Percentiles rank a stretch among this genome's conserved stretches.
Conservation (phyloP, 2,888 invertebrate species). For the Glyphotaelius pellucidus region DNA sequence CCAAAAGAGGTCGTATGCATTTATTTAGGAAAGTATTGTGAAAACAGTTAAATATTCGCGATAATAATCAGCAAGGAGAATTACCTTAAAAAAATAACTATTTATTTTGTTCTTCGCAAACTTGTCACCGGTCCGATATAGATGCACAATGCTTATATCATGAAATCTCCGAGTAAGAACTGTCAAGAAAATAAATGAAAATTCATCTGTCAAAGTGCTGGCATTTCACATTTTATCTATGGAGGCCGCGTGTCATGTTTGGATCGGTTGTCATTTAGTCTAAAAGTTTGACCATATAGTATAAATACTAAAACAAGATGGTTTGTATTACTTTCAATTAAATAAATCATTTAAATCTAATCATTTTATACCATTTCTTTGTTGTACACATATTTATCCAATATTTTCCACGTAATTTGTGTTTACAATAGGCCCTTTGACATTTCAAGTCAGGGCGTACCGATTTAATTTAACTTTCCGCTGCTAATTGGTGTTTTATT, state of each 20-base stretch:
- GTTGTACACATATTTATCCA: not conserved
- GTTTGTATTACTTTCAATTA: conserved; percentile 19
- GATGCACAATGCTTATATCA: not conserved
- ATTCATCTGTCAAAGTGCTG: conserved; percentile 23
- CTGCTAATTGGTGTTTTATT: not conserved
- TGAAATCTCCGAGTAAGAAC: not conserved
- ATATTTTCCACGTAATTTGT: not conserved
- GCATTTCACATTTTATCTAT: conserved; percentile 18
- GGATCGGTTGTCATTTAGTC: conserved; percentile 47
- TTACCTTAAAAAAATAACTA: not conserved
- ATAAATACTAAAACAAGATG: conserved; percentile 43
- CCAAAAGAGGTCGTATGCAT: not conserved
- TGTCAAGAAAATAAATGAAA: not conserved
- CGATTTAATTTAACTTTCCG: not conserved
- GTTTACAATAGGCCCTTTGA: conserved; percentile 3
- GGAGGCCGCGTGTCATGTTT: conserved; percentile 59
- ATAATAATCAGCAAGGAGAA: not conserved
- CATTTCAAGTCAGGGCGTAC: not conserved
- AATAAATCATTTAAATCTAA: not conserved
- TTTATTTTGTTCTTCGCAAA: not conserved
- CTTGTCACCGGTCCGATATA: not conserved
- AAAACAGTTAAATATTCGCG: not conserved
- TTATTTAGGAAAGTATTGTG: not conserved
- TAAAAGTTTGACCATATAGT: conserved; percentile 43
- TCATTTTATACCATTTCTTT: not conserved